Base-by-base conservation (phyloP, 2,888 invertebrate genomes). In the Pedicia rivosa region DNA sequence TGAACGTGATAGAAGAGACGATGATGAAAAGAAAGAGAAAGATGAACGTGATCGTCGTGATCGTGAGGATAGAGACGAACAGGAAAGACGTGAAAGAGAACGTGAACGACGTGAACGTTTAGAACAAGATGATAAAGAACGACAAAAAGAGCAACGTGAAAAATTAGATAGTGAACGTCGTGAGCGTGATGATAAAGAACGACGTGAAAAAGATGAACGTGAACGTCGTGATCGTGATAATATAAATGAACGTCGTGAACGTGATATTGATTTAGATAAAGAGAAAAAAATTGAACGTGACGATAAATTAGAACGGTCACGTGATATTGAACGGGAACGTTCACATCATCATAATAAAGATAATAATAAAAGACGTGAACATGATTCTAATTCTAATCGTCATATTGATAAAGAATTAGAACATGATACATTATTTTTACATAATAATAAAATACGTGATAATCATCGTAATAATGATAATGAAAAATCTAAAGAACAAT, bases 291-390 rank as follows among this genome's bases (percentile, higher is more conserved):
- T 42, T 40, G 53, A 52, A 40, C 52, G 43, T 44, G 48, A 50
- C 25, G 46, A 35, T 53, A 55, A 32, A 54, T n/a, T n/a, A n/a
- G n/a, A n/a, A n/a, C n/a, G n/a, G n/a, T n/a, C n/a, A n/a, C n/a
- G n/a, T n/a, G n/a, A n/a, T n/a, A n/a, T n/a, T n/a, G n/a, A n/a
- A n/a, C n/a, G n/a, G n/a, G 55, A 46, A 59, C 52, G 44, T 38
- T 32, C 46, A 42, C 50, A 48, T 59, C 62, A 36, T 36, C 48
- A 43, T 42, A 56, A 50, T 37, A 56, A 50, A 33, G 57, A 54
- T 40, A 62, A 63, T n/a, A 61, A 62, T 45, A 60, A 58, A 44
- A 49, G 56, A 7, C 57, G 65, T 44, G 57, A 68, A 47, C 52
- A 59, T 46, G 46, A 51, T 6, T 59, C 4, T 3, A 14, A 15